Conservation (phyloP, 53 echinoderm and acorn worm genomes). For the Apostichopus leukothele region DNA sequence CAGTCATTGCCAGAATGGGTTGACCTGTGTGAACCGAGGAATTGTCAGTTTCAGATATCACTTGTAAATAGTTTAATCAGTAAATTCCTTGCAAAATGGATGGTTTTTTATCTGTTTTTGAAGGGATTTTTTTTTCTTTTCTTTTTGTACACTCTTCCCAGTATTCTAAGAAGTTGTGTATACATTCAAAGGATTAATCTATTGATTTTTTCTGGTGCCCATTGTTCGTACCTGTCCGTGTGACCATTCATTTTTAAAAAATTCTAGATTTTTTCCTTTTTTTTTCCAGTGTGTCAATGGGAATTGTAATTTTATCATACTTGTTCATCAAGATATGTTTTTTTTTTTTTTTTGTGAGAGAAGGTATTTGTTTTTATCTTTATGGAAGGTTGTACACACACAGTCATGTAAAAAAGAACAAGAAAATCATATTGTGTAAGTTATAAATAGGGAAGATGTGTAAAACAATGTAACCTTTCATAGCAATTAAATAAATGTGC, state of each 20-base stretch:
- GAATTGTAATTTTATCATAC: slow-evolving; percentile 3
- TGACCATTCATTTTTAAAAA: neutral
- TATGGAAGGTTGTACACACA: slow-evolving; percentile 49
- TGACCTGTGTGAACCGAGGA: no score
- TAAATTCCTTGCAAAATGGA: slow-evolving; percentile 7
- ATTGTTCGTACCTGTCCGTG: neutral
- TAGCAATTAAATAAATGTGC: slow-evolving; percentile 51
- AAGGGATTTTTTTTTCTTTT: neutral
- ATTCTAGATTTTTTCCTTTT: neutral
- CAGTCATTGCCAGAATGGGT: no score
- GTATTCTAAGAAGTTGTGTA: neutral
- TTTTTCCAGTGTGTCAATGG: neutral
- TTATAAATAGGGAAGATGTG: slow-evolving; percentile 50
- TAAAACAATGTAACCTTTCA: slow-evolving; percentile 49
- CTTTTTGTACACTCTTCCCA: neutral
- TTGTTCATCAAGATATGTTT: slow-evolving; percentile 6
- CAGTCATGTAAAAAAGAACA: slow-evolving; percentile 34
- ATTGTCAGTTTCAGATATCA: no score
- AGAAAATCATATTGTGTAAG: slow-evolving; percentile 52
- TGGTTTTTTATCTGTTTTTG: neutral
- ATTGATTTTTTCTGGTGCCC: neutral
- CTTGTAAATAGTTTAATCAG: slow-evolving; percentile 2
- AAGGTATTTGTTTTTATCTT: slow-evolving; percentile 28
- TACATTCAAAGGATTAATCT: neutral
- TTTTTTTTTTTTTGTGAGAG: slow-evolving; percentile 19